These are phyloP conservation scores for Diachrysia chrysitis DNA, from an alignment of 2,888 invertebrate species.

Conservation along the genomic window DNA sequence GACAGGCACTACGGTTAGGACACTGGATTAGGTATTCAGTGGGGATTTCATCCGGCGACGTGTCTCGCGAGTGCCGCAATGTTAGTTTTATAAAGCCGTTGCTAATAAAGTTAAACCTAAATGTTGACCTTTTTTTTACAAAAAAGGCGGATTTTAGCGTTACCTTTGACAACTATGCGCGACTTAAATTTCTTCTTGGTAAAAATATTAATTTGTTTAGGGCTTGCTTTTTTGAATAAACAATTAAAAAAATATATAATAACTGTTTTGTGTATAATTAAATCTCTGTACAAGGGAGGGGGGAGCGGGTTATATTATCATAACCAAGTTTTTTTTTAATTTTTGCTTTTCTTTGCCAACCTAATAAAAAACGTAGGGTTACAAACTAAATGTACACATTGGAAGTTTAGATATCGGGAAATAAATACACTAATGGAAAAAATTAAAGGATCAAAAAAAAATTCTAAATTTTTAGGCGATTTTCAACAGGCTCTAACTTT, in stretches of 20 bases:
- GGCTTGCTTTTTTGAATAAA: background rate
- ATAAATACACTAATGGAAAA: no score
- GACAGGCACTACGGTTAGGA: constrained; percentile 25
- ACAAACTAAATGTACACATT: no score
- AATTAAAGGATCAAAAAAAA: no score
- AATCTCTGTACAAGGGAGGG: no score
- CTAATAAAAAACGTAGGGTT: no score
- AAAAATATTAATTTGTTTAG: background rate
- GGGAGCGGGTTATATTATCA: no score
- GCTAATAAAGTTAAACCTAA: constrained; percentile 44
- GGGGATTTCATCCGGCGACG: constrained; percentile 45
- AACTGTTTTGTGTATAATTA: no score
- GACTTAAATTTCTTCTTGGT: background rate
- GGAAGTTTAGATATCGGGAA: no score
- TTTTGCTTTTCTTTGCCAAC: constrained; percentile 1
- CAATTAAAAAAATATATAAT: no score
- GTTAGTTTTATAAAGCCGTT: constrained; percentile 46
- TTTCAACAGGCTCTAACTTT: no score
- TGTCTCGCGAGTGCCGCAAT: constrained; percentile 35
- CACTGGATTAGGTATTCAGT: constrained; percentile 55
- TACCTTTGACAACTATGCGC: background rate
- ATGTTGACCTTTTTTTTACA: constrained; percentile 22
- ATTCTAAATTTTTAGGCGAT: no score
- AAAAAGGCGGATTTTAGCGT: constrained; percentile 21
- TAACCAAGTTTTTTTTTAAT: no score